phyloP scores from a whole-genome alignment of 2,888 invertebrate genomes.

The Lampropteryx suffumata region DNA sequence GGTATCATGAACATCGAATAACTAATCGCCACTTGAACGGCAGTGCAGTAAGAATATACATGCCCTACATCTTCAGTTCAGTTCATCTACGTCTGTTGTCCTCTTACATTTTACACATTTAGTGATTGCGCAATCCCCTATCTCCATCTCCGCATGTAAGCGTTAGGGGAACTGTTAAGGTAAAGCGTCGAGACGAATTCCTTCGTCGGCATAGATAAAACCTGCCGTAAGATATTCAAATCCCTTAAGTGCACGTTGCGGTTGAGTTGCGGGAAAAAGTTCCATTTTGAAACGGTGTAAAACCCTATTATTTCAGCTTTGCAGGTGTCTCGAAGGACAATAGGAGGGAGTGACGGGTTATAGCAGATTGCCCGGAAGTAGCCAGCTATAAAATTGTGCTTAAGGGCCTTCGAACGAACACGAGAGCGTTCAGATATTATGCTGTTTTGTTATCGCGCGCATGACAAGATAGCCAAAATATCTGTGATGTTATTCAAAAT shows the following conservation, averaged over 20 bases:
- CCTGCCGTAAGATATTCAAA: conserved; percentile 80
- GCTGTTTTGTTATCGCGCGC: neutral
- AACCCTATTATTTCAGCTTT: conserved; percentile 79
- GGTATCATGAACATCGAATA: no score
- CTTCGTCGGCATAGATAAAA: conserved; percentile 68
- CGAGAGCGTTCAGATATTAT: neutral
- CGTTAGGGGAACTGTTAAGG: conserved; percentile 59
- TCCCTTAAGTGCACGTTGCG: conserved; percentile 82
- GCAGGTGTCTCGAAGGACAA: conserved; percentile 75
- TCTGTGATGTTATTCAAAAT: no score
- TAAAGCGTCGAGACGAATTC: conserved; percentile 60
- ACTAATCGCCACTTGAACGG: no score
- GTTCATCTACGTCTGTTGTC: conserved; percentile 10
- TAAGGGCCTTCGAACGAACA: neutral
- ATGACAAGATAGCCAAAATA: no score
- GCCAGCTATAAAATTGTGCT: conserved; percentile 1
- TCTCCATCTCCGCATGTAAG: conserved; percentile 39
- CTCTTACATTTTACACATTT: conserved; percentile 18
- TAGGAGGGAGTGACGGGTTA: conserved; percentile 56
- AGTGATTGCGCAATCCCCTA: conserved; percentile 26
- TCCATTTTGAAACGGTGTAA: conserved; percentile 79
- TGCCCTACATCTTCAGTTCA: neutral
- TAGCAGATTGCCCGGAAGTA: conserved; percentile 2
- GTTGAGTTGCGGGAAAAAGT: conserved; percentile 81
- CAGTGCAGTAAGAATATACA: no score